Evolutionary conservation across 1,140 invertebrate genomes (phyloP).

Genomic region (Drosophila navojoa): DNA sequence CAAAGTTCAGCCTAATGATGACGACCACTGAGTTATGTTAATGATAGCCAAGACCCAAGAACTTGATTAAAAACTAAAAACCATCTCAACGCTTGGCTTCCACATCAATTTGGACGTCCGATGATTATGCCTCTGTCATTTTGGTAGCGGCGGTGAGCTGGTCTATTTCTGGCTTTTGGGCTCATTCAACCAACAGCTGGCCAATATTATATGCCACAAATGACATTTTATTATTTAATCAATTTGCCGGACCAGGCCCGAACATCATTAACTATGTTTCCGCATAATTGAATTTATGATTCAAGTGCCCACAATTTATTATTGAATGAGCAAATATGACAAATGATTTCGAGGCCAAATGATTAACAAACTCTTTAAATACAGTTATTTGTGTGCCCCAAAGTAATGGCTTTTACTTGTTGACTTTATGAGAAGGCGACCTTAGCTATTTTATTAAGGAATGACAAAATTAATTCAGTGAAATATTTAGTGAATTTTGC

Average conservation of each 20-base stretch:
- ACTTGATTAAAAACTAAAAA: slow-evolving; percentile 69
- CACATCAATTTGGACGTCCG: neutral
- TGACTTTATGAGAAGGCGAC: too few relatives aligned
- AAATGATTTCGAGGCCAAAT: slow-evolving; percentile 40
- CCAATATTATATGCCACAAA: slow-evolving; percentile 33
- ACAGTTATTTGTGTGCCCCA: neutral
- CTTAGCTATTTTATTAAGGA: neutral
- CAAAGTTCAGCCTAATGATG: slow-evolving; percentile 53
- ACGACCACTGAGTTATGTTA: slow-evolving; percentile 66
- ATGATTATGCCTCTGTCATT: slow-evolving; percentile 3
- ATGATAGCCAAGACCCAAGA: slow-evolving; percentile 36
- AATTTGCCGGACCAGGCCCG: slow-evolving; percentile 31
- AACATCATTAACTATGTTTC: slow-evolving; percentile 47
- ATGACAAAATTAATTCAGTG: neutral
- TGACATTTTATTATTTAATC: slow-evolving; percentile 56
- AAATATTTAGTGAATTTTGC: neutral
- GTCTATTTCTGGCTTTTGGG: slow-evolving; percentile 18
- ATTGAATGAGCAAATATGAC: slow-evolving; percentile 54
- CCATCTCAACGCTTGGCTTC: slow-evolving; percentile 15
- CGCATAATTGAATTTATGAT: slow-evolving; percentile 65
- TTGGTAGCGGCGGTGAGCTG: neutral
- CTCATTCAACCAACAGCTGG: slow-evolving; percentile 26
- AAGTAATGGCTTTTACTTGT: neutral
- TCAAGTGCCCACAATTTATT: slow-evolving; percentile 54
- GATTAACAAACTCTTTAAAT: neutral